These are phyloP conservation scores for Drosophila antonietae DNA, from an alignment of 2,888 invertebrate genomes.

Conservation along the genomic window DNA sequence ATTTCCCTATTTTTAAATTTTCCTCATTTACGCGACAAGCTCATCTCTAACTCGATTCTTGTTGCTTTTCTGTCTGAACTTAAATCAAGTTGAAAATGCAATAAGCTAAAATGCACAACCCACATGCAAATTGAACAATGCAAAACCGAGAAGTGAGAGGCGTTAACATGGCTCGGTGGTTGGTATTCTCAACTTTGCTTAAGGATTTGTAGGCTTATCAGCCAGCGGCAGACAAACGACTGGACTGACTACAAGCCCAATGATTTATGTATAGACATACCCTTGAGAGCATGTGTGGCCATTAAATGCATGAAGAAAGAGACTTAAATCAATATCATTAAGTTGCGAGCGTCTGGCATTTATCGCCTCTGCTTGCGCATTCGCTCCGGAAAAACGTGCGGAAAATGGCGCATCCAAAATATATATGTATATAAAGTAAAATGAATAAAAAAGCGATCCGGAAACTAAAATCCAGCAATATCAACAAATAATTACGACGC, in stretches of 20 bases:
- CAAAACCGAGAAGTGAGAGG: constrained; percentile 10
- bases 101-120: constrained; percentile 33
- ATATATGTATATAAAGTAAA: background rate
- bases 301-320: constrained; percentile 35
- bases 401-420: constrained; percentile 67
- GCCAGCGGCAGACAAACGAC: constrained; percentile 34
- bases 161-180: constrained; percentile 46
- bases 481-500: constrained; percentile 60
- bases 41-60: constrained; percentile 22
- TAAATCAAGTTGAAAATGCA: constrained; percentile 37
- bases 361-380: constrained; percentile 34
- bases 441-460: constrained; percentile 30
- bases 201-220: constrained; percentile 57
- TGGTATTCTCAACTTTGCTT: constrained; percentile 21
- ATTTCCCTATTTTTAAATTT: background rate
- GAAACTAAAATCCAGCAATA: constrained; percentile 53
- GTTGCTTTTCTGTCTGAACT: constrained; percentile 4
- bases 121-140: constrained; percentile 42
- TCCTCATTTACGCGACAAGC: too few species aligned
- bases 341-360: constrained; percentile 40
- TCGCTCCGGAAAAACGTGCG: constrained; percentile 51
- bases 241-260: constrained; percentile 9
- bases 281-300: constrained; percentile 11
- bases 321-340: constrained; percentile 50
- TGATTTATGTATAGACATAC: constrained; percentile 27